Base-by-base conservation (phyloP, 2,888 invertebrate species). In the Xiphydria camelus region DNA sequence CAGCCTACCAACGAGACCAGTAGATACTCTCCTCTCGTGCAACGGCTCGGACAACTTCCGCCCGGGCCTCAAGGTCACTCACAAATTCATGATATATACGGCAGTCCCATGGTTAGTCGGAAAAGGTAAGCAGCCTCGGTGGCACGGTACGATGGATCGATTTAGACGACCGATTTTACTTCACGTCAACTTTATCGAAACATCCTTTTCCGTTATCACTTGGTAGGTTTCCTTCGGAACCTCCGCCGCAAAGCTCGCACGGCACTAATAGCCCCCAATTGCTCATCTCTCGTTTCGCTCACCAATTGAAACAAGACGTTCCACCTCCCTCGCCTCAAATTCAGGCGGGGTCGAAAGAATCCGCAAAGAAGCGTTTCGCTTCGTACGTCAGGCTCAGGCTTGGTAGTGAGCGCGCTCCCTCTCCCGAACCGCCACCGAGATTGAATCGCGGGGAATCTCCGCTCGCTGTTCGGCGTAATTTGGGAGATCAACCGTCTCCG, bases 371-470 rank as follows among this genome's bases (percentile, higher is more conserved):
- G 77, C 84, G 89, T 72, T 88, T 90, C 77, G 86, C 88, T 71
- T 88, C 88, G 60, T 89, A 89, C 79, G 87, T 89, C 69, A 89
- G 89, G 80, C 82, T 89, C 77, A 87, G 89, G 79, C 82, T 85
- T 64, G 81, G 80, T 34, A 77, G 79, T 45, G 82, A 82, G 34
- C 68, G 75, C 10, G 69, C 71, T 40, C 70, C 74, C 6, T 75
- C 75, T 17, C 75, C 75, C 2, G 75, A 75, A 48, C 75, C 75
- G 44, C 75, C 75, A 7, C 74, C 75, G n/a, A 62, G 75, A 56
- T 53, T 73, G 20, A 75, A 64, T 54, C 67, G 75, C 1, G 74
- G 69, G 19, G 75, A 75, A 54, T 75, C 75, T 36, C 85, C 85
- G 14, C 72, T 85, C 50, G 74, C 83, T 37, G 57, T 83, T 51